A percentile compares a stretch with the other conserved stretches of the same genome.
Conservation (phyloP, 2,797 vertebrate species). For the Ptychadena robeensis region DNA sequence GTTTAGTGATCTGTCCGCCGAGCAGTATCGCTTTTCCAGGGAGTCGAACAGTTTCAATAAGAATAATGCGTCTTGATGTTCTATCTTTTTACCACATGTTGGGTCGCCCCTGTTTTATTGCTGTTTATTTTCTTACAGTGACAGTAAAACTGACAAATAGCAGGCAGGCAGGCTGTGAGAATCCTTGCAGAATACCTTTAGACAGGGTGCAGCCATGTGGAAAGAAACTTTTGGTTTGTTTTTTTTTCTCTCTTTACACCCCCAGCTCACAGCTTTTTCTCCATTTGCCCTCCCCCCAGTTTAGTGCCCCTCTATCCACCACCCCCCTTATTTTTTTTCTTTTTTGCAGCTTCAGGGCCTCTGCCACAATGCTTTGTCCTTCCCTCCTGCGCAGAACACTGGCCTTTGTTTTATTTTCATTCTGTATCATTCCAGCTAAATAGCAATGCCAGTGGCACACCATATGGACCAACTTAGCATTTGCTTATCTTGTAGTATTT, state of each 20-base stretch:
- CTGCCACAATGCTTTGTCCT: constrained; percentile 69
- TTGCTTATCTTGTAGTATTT: constrained; percentile 57
- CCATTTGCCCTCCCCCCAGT: neutral
- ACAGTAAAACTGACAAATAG: constrained; percentile 60
- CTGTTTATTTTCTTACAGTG: constrained; percentile 62
- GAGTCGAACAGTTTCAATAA: neutral
- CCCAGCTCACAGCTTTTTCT: constrained; percentile 41
- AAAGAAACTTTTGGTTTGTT: constrained; percentile 59
- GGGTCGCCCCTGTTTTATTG: constrained; percentile 47
- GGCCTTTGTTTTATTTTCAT: constrained; percentile 69
- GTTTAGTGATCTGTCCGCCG: no score
- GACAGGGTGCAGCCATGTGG: constrained; percentile 57
- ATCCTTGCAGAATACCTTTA: constrained; percentile 54
- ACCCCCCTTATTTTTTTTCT: neutral
- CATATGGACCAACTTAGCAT: constrained; percentile 79
- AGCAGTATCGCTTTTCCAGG: neutral
- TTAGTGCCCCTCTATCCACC: neutral
- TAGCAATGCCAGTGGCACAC: constrained; percentile 72
- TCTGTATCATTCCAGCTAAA: constrained; percentile 76
- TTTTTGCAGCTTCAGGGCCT: constrained; percentile 64
- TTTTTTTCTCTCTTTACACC: constrained; percentile 59
- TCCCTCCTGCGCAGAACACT: constrained; percentile 58
- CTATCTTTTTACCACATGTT: constrained; percentile 60
- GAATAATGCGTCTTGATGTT: constrained; percentile 30
- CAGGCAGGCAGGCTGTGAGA: constrained; percentile 51